Conservation (phyloP, 2,888 invertebrate species). For the Nezara viridula region DNA sequence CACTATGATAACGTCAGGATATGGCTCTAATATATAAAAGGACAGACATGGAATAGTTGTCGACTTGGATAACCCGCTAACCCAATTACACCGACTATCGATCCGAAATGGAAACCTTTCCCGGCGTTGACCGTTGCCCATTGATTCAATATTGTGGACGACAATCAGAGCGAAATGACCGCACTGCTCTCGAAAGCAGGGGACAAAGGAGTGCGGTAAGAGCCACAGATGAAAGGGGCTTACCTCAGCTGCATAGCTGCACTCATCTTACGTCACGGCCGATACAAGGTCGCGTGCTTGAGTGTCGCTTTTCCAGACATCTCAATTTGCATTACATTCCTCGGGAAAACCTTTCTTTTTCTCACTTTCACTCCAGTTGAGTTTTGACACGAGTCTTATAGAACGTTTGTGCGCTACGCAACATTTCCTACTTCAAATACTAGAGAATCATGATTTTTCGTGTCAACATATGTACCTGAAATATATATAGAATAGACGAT, state of each 20-base stretch:
- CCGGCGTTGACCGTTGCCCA: not conserved
- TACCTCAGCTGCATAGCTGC: conserved; percentile 51
- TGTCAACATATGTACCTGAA: too few relatives aligned
- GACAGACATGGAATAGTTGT: too few relatives aligned
- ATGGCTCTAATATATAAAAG: too few relatives aligned
- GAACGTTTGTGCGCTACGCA: not conserved
- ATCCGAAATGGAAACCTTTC: not conserved
- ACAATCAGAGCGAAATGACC: conserved; percentile 46
- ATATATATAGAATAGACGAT: too few relatives aligned
- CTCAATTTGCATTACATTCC: conserved; percentile 7
- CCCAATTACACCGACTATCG: not conserved
- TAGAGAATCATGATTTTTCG: not conserved
- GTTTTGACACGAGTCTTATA: not conserved
- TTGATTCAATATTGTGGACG: conserved; percentile 35
- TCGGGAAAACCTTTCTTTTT: not conserved
- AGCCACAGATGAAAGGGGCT: conserved; percentile 1
- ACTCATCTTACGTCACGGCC: conserved; percentile 19
- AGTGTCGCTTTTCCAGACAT: conserved; percentile 43
- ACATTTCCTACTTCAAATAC: not conserved
- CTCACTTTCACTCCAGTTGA: conserved; percentile 12
- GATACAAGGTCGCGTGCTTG: conserved; percentile 33
- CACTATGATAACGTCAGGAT: too few relatives aligned
- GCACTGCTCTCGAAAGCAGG: conserved; percentile 25
- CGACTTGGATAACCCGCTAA: not conserved
- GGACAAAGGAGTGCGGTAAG: conserved; percentile 26